Evolutionary conservation across 1,140 invertebrate genomes (phyloP).

Genomic region (Sminthurides bifidus): DNA sequence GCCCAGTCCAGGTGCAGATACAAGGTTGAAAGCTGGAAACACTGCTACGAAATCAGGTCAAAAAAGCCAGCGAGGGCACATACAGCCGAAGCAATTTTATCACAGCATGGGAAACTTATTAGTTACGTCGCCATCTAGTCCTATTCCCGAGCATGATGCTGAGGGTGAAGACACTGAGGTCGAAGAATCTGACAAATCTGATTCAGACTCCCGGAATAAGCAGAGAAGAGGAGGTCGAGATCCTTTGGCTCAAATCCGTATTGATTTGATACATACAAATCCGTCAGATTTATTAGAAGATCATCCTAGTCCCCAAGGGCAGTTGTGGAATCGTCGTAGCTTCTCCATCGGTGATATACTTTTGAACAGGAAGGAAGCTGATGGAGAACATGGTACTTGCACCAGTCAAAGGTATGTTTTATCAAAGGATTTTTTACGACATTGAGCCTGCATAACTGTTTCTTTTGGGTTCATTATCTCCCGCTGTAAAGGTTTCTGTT

Average conservation of each 20-base stretch:
- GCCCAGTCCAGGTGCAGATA: not conserved
- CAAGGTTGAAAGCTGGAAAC: too few species aligned
- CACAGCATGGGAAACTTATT: conserved; percentile 21
- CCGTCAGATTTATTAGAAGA: conserved; percentile 11
- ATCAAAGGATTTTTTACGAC: too few species aligned
- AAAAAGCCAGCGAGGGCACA: not conserved
- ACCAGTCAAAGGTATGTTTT: not conserved
- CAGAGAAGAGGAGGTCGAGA: conserved; percentile 1
- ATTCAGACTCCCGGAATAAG: not conserved
- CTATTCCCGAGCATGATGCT: not conserved
- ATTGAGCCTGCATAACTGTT: too few species aligned
- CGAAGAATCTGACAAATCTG: not conserved
- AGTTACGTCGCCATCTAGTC: not conserved
- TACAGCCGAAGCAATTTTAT: conserved; percentile 6
- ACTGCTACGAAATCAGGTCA: too few species aligned
- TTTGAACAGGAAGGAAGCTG: not conserved
- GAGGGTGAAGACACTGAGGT: not conserved
- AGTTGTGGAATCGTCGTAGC: conserved; percentile 10
- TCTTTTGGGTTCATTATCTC: too few species aligned
- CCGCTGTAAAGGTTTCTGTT: too few species aligned
- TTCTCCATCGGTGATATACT: conserved; percentile 23
- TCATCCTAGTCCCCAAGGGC: not conserved
- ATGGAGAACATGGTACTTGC: not conserved
- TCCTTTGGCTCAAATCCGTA: conserved; percentile 18
- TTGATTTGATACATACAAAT: conserved; percentile 21